Conservation (phyloP, 2,113 vertebrate genomes). For the Blennius ocellaris region DNA sequence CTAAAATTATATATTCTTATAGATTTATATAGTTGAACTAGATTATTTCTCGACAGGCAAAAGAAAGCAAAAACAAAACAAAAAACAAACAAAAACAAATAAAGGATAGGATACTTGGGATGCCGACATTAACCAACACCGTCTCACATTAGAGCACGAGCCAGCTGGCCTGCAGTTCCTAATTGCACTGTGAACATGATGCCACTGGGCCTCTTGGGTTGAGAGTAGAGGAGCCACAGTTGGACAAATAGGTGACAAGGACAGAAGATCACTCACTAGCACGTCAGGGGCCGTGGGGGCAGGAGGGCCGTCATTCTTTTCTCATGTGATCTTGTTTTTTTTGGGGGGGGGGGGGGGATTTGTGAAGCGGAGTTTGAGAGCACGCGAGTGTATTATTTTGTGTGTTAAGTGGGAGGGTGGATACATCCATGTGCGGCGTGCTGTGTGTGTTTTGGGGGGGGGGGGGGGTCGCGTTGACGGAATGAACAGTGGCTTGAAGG, state of each 20-base stretch:
- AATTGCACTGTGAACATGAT: conserved; percentile 52
- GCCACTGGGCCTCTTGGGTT: conserved; percentile 42
- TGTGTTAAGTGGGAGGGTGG: conserved; percentile 37
- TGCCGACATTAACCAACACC: conserved; percentile 68
- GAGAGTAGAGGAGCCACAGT: conserved; percentile 47
- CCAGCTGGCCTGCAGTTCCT: conserved; percentile 54
- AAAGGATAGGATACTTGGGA: conserved; percentile 55
- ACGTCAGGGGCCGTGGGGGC: conserved; percentile 20
- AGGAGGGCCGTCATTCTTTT: conserved; percentile 45
- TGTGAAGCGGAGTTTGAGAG: conserved; percentile 31
- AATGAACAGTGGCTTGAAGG: conserved; percentile 59
- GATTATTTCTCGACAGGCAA: conserved; percentile 56
- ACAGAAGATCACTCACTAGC: conserved; percentile 43
- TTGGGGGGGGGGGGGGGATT: conserved; percentile 61
- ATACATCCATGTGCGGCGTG: conserved; percentile 63
- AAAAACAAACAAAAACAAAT: background rate
- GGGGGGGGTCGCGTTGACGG: conserved; percentile 38
- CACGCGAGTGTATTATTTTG: conserved; percentile 55
- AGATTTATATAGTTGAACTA: conserved; percentile 47
- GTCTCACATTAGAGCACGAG: conserved; percentile 63
- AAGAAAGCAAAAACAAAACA: conserved; percentile 56
- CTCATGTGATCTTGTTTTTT: conserved; percentile 59
- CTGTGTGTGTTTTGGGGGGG: no score
- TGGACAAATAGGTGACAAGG: conserved; percentile 23
- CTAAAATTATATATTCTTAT: conserved; percentile 23